phyloP scores from a whole-genome alignment of 1,140 invertebrate genomes.

The Harlomillsia oculata region DNA sequence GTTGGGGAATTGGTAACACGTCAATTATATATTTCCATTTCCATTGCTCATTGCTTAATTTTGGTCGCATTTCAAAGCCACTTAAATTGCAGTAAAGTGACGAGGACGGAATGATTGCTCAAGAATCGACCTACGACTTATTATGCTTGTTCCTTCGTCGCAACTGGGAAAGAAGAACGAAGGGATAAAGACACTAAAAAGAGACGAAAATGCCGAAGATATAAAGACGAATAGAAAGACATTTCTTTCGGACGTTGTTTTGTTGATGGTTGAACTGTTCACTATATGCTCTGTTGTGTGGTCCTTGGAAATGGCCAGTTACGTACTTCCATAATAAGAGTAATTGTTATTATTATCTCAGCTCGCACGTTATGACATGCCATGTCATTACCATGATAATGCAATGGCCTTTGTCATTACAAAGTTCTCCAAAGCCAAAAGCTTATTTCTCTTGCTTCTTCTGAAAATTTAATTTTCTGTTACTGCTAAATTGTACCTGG shows the following conservation, averaged over 20 bases:
- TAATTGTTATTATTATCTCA: slow-evolving; percentile 14
- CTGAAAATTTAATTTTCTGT: background rate
- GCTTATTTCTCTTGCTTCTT: background rate
- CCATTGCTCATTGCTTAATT: background rate
- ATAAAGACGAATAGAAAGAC: background rate
- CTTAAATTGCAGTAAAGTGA: background rate
- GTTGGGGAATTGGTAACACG: background rate
- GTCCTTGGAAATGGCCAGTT: slow-evolving; percentile 4
- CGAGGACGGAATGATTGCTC: background rate
- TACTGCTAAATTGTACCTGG: too few species aligned
- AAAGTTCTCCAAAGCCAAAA: slow-evolving; percentile 5
- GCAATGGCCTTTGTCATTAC: slow-evolving; percentile 14
- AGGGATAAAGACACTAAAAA: background rate
- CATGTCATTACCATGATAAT: slow-evolving; percentile 8
- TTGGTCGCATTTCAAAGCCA: too few species aligned
- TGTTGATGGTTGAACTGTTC: too few species aligned
- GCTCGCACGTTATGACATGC: slow-evolving; percentile 13
- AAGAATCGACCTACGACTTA: background rate
- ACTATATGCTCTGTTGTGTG: too few species aligned
- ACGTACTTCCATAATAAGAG: slow-evolving; percentile 5
- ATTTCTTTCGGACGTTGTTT: slow-evolving; percentile 6
- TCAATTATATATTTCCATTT: background rate
- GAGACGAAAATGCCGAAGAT: too few species aligned
- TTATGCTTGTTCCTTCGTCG: background rate
- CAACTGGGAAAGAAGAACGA: background rate